phyloP scores from a whole-genome alignment of 2,113 vertebrate species.

The Tyto alba region DNA sequence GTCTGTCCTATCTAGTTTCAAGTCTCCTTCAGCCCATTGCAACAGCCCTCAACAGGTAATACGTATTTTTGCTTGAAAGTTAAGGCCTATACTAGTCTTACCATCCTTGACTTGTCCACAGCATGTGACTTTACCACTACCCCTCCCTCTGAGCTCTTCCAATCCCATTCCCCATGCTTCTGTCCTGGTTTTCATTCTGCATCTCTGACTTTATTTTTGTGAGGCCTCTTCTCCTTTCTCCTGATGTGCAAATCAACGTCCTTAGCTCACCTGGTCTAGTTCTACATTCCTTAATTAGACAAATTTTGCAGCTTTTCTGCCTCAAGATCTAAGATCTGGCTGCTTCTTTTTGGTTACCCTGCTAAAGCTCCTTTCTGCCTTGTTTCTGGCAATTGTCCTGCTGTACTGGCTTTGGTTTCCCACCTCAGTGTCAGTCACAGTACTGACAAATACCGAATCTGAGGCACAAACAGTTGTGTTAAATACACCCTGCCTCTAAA shows the following conservation, averaged over 20 bases:
- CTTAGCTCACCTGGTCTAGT: slow-evolving; percentile 57
- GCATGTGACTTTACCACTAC: background rate
- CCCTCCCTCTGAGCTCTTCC: slow-evolving; percentile 30
- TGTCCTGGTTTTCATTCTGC: slow-evolving; percentile 43
- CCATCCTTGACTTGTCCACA: slow-evolving; percentile 7
- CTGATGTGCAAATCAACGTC: slow-evolving; percentile 31
- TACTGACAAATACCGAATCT: background rate
- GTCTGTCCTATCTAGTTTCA: background rate
- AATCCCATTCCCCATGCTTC: slow-evolving; percentile 38
- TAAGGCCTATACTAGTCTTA: background rate
- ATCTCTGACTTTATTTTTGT: slow-evolving; percentile 50
- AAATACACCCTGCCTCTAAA: background rate
- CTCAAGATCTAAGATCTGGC: background rate
- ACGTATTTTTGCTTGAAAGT: background rate
- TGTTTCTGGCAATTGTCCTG: background rate
- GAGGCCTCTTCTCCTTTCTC: slow-evolving; percentile 44
- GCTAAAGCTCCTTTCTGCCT: background rate
- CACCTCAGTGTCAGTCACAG: background rate
- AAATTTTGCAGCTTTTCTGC: slow-evolving; percentile 18
- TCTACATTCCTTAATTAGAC: slow-evolving; percentile 58
- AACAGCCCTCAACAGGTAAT: background rate
- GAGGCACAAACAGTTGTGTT: background rate
- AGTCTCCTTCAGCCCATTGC: background rate
- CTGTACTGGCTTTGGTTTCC: background rate
- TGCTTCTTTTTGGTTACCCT: background rate